Conservation (phyloP, 2,888 invertebrate genomes). For the Leucoma salicis region DNA sequence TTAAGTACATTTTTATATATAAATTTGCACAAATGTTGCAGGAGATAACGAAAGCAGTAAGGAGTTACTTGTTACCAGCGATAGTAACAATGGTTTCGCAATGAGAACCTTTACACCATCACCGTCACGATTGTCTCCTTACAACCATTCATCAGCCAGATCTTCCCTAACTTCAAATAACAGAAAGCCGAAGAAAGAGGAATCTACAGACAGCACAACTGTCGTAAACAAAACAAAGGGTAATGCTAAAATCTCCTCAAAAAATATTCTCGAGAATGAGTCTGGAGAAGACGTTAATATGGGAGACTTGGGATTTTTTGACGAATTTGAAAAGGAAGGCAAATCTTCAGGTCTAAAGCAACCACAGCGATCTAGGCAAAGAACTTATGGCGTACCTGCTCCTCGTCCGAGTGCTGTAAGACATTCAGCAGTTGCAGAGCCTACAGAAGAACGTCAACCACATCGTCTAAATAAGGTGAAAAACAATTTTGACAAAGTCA, state of each 20-base stretch:
- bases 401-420: background rate
- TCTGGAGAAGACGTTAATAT: conserved; percentile 48
- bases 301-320: conserved; percentile 54
- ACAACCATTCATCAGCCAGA: conserved; percentile 31
- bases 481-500: conserved; percentile 57
- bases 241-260: conserved; percentile 1
- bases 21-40: conserved; percentile 24
- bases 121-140: conserved; percentile 58
- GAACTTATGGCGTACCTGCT: background rate
- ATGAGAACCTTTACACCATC: conserved; percentile 65
- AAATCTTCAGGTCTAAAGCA: conserved; percentile 11
- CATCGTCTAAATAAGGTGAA: conserved; percentile 33
- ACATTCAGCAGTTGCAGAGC: background rate
- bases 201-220: conserved; percentile 1
- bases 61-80: conserved; percentile 83
- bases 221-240: background rate
- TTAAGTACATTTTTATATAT: too few species aligned
- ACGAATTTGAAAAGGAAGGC: conserved; percentile 42
- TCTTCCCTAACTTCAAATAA: background rate
- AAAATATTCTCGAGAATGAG: conserved; percentile 23
- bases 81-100: conserved; percentile 61
- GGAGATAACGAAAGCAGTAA: conserved; percentile 83
- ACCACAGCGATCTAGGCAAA: background rate
- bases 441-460: background rate
- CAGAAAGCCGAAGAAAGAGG: conserved; percentile 2